phyloP scores from a whole-genome alignment of 2,113 vertebrate species.

The Thermophis baileyi region DNA sequence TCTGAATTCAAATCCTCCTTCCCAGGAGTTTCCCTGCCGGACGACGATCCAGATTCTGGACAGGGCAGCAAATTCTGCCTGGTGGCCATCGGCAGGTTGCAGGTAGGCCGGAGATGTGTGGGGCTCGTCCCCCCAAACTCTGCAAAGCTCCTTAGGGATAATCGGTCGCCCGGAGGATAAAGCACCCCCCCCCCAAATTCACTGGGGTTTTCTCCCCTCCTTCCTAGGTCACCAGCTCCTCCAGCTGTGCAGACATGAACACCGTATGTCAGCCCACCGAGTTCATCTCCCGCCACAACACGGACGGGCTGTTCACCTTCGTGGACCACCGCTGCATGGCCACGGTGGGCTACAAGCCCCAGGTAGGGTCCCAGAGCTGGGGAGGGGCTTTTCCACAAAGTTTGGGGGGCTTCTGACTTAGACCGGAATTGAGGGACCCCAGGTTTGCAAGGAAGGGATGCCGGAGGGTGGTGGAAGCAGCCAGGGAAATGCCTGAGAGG shows the following conservation, averaged over 20 bases:
- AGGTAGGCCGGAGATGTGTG: conserved; percentile 65
- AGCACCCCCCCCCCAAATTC: accelerated
- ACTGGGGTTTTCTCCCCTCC: neutral
- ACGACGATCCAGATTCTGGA: conserved; percentile 85
- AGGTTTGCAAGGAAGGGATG: neutral
- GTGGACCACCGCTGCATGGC: conserved; percentile 91
- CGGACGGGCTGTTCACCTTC: conserved; percentile 89
- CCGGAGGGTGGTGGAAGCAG: neutral
- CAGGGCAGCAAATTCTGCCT: conserved; percentile 94
- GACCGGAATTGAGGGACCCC: neutral
- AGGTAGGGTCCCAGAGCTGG: conserved; percentile 69
- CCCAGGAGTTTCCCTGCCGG: conserved; percentile 88
- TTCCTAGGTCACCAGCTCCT: conserved; percentile 89
- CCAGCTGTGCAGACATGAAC: conserved; percentile 82
- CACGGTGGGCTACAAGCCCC: conserved; percentile 90
- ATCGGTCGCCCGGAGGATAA: neutral
- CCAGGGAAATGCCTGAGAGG: neutral
- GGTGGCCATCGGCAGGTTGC: conserved; percentile 94
- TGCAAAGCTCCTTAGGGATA: neutral
- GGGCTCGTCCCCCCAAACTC: neutral
- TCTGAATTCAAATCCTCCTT: neutral
- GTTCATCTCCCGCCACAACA: conserved; percentile 95
- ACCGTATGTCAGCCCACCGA: conserved; percentile 86
- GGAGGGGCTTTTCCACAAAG: neutral
- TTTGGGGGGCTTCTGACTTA: neutral